These are phyloP conservation scores for Melanotaenia trifasciata DNA, from an alignment of 2,797 vertebrate species.

Conservation along the genomic window DNA sequence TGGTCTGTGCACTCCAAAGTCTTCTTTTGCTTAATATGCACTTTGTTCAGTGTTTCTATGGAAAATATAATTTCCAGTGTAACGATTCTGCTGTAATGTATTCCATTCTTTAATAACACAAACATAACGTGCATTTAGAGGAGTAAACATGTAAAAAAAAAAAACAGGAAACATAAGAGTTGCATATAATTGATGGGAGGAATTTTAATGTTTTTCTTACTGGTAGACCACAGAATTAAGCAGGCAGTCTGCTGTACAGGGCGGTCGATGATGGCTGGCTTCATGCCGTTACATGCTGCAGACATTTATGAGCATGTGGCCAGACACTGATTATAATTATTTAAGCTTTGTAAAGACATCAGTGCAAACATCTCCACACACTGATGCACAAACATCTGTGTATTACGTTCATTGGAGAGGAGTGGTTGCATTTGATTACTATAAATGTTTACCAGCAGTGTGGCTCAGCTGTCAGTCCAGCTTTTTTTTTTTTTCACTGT, in stretches of 20 bases:
- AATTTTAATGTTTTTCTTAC: conserved; percentile 21
- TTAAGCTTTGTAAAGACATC: conserved; percentile 3
- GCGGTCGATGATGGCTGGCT: conserved; percentile 12
- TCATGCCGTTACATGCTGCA: conserved; percentile 32
- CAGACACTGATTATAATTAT: neutral
- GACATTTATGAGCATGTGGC: neutral
- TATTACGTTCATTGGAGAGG: neutral
- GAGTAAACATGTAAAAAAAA: conserved; percentile 38
- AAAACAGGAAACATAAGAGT: conserved; percentile 1
- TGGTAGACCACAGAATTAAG: conserved; percentile 28
- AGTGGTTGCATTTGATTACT: too few species aligned
- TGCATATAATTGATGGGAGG: neutral
- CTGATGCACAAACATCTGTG: neutral
- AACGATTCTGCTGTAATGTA: conserved; percentile 23
- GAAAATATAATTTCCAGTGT: conserved; percentile 54
- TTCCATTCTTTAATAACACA: conserved; percentile 42
- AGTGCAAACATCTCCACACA: neutral
- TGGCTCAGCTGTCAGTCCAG: too few species aligned
- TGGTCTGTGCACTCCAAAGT: conserved; percentile 59
- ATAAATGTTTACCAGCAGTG: too few species aligned
- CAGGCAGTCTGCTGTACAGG: conserved; percentile 4
- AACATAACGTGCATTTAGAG: conserved; percentile 30
- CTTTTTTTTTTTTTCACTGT: too few species aligned
- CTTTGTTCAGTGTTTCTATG: conserved; percentile 63
- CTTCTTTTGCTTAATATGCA: conserved; percentile 71